Base-by-base conservation (phyloP, 64 coral and sea anemone species). In the Montipora foliosa region DNA sequence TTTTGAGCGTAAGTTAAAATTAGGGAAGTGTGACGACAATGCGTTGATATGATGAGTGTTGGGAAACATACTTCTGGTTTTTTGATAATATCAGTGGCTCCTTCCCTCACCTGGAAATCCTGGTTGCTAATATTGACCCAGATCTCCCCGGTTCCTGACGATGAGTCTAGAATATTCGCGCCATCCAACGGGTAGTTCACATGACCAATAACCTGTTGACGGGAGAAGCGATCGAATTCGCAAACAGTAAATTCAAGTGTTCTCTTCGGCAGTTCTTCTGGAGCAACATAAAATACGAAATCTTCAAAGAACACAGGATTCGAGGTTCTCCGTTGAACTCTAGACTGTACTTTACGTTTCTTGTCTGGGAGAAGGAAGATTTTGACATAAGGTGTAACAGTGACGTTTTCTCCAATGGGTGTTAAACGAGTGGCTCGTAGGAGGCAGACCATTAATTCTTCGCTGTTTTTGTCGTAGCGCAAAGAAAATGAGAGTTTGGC, bases 181-280 rank as follows among this genome's bases (percentile, higher is more conserved):
- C 76, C 79, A 37, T 85, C 89, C 51, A 99, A 76, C 1, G 91
- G 79, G 87, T 92, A 95, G 9, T 70, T n/a, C 80, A 99, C 98
- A 44, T 96, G 95, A 77, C 98, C 98, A 29, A 99, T 90, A 55
- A 96, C 89, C 77, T 96, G 95, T 73, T 99, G 98, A 21, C 98
- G 95, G 79, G 98, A 99, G 79, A 99, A 99, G 24, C 95, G 89
- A 80, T 99, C 98, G 49, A 96, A 96, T 77, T 99, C 95, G 61
- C 93, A 96, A 22, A 99, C 89, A 21, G 95, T 92, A 21, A 99
- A 96, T 52, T 89, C 96, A 3, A 99, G 68, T 5, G 89, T 94
- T 75, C 98, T 82, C 46, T 91, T 88, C 8, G 87, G 58, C 8
- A 99, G 75, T 1, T 81, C 75, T 17, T 91, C 84, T 51, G 81